These are phyloP conservation scores for Pardalotus punctatus DNA, from an alignment of 2,113 vertebrate species.

Conservation along the genomic window DNA sequence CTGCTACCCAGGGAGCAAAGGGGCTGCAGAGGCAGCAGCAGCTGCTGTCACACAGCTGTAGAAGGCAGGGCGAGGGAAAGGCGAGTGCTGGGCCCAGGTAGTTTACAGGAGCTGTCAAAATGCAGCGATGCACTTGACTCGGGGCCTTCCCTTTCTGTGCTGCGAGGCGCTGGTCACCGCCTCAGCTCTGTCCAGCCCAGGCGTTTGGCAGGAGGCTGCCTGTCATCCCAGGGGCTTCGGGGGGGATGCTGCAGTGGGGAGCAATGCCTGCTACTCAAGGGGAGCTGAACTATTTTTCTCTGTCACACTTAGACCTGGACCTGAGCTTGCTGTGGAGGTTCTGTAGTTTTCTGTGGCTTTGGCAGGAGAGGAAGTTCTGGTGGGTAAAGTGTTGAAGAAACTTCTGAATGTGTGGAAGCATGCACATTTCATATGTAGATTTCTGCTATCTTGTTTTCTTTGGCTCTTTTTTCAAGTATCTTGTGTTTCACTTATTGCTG, in stretches of 20 bases:
- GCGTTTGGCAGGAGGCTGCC: not conserved
- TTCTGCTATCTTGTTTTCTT: not conserved
- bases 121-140: accelerated
- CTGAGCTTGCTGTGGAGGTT: not conserved
- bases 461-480: not conserved
- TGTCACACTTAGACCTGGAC: not conserved
- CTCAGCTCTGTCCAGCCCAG: not conserved
- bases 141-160: not conserved
- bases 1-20: accelerated
- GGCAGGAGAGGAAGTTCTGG: not conserved
- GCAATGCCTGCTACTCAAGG: not conserved
- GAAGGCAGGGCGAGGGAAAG: not conserved
- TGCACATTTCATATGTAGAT: not conserved
- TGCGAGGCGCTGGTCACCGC: accelerated
- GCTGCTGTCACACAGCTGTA: accelerated
- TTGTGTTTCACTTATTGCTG: not conserved
- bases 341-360: not conserved
- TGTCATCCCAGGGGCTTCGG: not conserved
- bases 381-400: not conserved
- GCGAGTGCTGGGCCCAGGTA: not conserved
- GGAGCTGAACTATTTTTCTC: not conserved
- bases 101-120: not conserved
- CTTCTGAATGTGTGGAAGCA: not conserved
- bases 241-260: not conserved
- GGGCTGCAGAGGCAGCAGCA: not conserved